Evolutionary conservation across 2,888 invertebrate genomes (phyloP), one percentile per base, ranked within the genome.

Genomic region (Exephanes ischioxanthus): DNA sequence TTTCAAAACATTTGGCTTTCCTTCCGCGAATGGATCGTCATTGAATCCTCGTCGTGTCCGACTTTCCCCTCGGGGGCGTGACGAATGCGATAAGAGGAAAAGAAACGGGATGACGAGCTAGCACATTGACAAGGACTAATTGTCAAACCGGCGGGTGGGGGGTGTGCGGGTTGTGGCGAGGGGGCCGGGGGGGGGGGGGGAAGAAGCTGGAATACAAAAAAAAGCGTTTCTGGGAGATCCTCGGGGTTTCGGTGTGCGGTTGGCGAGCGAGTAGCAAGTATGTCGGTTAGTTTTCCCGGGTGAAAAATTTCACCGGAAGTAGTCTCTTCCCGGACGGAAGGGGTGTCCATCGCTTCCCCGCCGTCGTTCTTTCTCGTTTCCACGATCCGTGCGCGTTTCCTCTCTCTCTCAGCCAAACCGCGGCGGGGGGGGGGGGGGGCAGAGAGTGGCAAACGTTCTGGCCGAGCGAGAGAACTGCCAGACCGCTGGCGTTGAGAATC

Each of bases 281-380:
- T 72, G 79, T 63, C 63, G 71, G 80, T n/a, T 41, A 81, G 75
- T 75, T 81, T 81, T 58, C n/a, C 80, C 58, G 51, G 45, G 53
- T 84, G 84, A 87, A 87, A 84, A 84, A 85, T 87, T 85, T 77
- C 70, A 63, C 79, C 80, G 81, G 85, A 86, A 84, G 84, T 81
- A 83, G 80, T 84, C 80, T 76, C 80, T 79, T 81, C 51, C 83
- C 76, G 73, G 73, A 72, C 80, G 83, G 78, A 83, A 76, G 83
- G 75, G 83, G 53, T 66, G 72, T 80, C 37, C 71, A 72, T 80
- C 71, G 53, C 71, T 63, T 63, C 14, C 6, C 14, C 55, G n/a
- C 26, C 4, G 51, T 30, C 26, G n/a, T 37, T 68, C 26, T 30
- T n/a, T 41, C 37, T 66, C 19, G 3, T 53, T 66, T n/a, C 26